These are phyloP conservation scores for Aspidapion aeneum DNA, from an alignment of 2,888 invertebrate species.

Conservation along the genomic window DNA sequence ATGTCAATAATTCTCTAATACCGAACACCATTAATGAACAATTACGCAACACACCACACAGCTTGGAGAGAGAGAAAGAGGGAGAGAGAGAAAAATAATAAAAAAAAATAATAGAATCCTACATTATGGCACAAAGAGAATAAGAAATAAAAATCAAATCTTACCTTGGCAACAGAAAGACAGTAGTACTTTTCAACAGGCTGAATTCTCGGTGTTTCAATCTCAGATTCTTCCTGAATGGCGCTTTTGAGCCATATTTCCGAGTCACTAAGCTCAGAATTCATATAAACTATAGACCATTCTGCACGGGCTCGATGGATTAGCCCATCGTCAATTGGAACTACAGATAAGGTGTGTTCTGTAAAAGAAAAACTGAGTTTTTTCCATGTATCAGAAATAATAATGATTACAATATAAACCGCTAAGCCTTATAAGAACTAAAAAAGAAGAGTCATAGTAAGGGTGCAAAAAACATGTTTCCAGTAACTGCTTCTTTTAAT, in stretches of 20 bases:
- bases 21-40: too few species aligned
- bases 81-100: too few species aligned
- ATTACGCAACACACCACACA: too few species aligned
- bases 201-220: conserved; percentile 50
- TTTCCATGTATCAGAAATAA: too few species aligned
- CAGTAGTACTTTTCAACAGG: conserved; percentile 84
- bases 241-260: conserved; percentile 90
- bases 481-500: too few species aligned
- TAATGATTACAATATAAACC: too few species aligned
- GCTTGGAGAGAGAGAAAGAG: too few species aligned
- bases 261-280: conserved; percentile 87
- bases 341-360: conserved; percentile 64
- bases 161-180: conserved; percentile 75
- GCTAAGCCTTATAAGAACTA: too few species aligned
- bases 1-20: too few species aligned
- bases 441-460: too few species aligned
- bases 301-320: conserved; percentile 81
- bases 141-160: conserved; percentile 34
- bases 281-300: conserved; percentile 92
- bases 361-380: conserved; percentile 5
- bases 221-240: conserved; percentile 56
- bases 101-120: too few species aligned
- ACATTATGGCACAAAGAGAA: conserved; percentile 77
- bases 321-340: conserved; percentile 75
- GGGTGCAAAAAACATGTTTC: too few species aligned